Base-by-base conservation (phyloP, 2,888 invertebrate species). In the Stenolophus ochropezus region DNA sequence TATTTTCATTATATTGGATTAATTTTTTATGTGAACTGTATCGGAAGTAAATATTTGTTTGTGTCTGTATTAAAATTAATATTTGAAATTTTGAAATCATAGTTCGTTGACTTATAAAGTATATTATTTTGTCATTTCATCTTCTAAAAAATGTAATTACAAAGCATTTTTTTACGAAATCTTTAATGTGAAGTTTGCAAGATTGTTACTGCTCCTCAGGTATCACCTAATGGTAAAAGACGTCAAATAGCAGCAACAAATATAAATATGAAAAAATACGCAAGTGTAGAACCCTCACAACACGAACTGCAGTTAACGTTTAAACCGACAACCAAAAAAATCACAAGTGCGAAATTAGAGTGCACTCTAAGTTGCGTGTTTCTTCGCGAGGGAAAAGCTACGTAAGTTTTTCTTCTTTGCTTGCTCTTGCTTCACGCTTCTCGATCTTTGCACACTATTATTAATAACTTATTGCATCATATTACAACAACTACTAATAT, bases 371-470 rank as follows among this genome's bases (percentile, higher is more conserved):
- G 97, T 78, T 97, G 97, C 87, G 97, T 97, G 25, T 94, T 98
- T 87, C 90, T 98, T 25, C 91, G 97, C 53, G 98, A 98, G 90
- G 98, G 98, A 84, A 98, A 97, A 91, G 98, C 98, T 76, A 98
- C 98, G 98, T 98, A 91, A 94, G 97, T 93, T 75, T 53, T 25
- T 49, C 27, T 69, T 69, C 23, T 61, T 5, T 33, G 42, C 69
- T 27, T 75, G 1, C 33, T 53, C 14, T 33, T 27, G 33, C 65
- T 69, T 16, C 65, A 33, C 33, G 18, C 33, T 69, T 69, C 18
- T 69, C 8, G 14, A 33, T n/a, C n/a, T n/a, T n/a, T n/a, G n/a
- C n/a, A n/a, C n/a, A n/a, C n/a, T n/a, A n/a, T n/a, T n/a, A n/a
- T n/a, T n/a, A n/a, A n/a, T n/a, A n/a, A n/a, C n/a, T n/a, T n/a